These are phyloP conservation scores for Cryptotermes secundus DNA, from an alignment of 1,140 invertebrate species.

Conservation along the genomic window DNA sequence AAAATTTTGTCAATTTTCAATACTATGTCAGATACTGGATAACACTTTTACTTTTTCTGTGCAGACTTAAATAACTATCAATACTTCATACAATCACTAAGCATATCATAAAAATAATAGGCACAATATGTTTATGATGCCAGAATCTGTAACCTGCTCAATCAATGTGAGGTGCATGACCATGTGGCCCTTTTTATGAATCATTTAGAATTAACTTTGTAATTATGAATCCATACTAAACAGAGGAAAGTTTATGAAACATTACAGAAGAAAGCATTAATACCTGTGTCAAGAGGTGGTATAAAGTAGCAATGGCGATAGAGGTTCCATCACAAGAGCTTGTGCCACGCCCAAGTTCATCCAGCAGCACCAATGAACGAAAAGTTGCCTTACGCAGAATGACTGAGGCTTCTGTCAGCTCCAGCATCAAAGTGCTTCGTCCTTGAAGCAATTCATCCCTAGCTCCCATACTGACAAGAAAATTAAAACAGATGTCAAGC, in stretches of 20 bases:
- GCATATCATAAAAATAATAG: too few species aligned
- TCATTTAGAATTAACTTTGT: too few species aligned
- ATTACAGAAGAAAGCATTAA: not conserved
- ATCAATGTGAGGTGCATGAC: too few species aligned
- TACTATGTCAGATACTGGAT: too few species aligned
- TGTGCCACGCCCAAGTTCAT: slow-evolving; percentile 64
- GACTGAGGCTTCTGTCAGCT: slow-evolving; percentile 59
- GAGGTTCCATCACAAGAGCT: slow-evolving; percentile 65
- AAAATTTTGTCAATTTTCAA: too few species aligned
- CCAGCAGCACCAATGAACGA: slow-evolving; percentile 59
- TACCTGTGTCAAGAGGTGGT: slow-evolving; percentile 25
- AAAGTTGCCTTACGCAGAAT: slow-evolving; percentile 56
- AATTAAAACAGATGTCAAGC: not conserved
- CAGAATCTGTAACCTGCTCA: too few species aligned
- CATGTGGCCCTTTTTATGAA: too few species aligned
- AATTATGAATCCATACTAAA: too few species aligned
- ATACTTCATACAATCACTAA: too few species aligned
- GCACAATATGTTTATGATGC: too few species aligned
- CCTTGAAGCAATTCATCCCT: slow-evolving; percentile 55
- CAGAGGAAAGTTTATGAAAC: not conserved
- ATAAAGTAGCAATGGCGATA: slow-evolving; percentile 46
- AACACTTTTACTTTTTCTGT: too few species aligned
- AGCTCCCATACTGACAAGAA: slow-evolving; percentile 53
- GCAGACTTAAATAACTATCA: too few species aligned
- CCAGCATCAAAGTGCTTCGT: slow-evolving; percentile 62